Evolutionary conservation across 2,113 vertebrate species (phyloP), one percentile per base, ranked within the genome.

Genomic region (Bambusicola thoracicus): DNA sequence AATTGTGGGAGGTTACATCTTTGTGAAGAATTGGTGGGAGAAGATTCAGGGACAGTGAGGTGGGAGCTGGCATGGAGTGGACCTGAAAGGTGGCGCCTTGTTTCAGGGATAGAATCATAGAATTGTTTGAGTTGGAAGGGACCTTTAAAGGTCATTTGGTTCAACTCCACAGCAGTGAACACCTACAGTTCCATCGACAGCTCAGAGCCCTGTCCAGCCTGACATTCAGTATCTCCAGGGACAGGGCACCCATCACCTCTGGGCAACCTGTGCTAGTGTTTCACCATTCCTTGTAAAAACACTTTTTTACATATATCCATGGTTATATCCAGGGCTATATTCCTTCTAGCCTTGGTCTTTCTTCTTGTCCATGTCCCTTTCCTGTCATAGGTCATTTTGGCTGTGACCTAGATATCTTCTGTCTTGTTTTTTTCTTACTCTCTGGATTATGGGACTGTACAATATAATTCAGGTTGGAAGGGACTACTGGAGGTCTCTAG

Each of bases 301-400:
- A 14, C 21, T 13, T 51, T 27, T 51, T 51, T 27, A 51, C 49
- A 8, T 25, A 27, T 51, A 51, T 51, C 13, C 49, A 27, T 27
- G 13, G 49, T 27, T 51, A 51, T 27, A 51, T 51, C 49, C 49
- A 51, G 49, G 24, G 49, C 24, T 51, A 5, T 24, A 14, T 51
- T 51, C 13, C 49, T 27, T 51, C 11, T 6, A 85, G 48, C 63
- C 8, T 0, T 11, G 61, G 16, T 51, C 58, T 43, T 91, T 51
- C 58, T 43, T 91, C 81, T 93, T 87, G 93, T 89, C 94, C 51
- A 3, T 59, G 94, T 93, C 85, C 49, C 92, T 80, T 87, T 95
- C 72, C 79, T 83, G 82, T 38, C 44, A 4, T 3, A 66, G 79
- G 16, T 82, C 75, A 43, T 77, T 95, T 89, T 94, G 92, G 75